Evolutionary conservation across 2,113 vertebrate genomes (phyloP).

Genomic region (Salvelinus namaycush): DNA sequence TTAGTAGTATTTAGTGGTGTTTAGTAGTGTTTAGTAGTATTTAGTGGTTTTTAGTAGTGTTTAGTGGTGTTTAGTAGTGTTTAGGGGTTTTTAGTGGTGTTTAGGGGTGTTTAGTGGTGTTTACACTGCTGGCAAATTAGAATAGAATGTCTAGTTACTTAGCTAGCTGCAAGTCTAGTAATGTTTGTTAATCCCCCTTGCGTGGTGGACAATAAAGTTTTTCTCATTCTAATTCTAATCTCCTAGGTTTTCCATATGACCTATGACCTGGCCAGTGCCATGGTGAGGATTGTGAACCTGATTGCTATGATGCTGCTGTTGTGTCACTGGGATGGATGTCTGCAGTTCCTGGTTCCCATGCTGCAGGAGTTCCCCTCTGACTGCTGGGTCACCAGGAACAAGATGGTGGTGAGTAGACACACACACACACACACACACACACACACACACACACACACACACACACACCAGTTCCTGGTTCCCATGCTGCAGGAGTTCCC

Average conservation of each 20-base stretch:
- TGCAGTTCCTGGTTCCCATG: conserved; percentile 98
- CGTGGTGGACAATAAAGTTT: too few relatives aligned
- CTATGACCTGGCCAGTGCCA: conserved; percentile 95
- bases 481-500: too few relatives aligned
- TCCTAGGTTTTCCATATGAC: conserved; percentile 99
- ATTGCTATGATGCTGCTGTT: conserved; percentile 99
- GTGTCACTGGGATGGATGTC: conserved; percentile 97
- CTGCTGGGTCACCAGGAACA: conserved; percentile 97
- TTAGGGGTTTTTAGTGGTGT: too few relatives aligned
- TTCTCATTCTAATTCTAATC: not conserved
- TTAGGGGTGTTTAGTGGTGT: too few relatives aligned
- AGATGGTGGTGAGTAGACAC: conserved; percentile 90
- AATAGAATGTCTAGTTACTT: conserved; percentile 4
- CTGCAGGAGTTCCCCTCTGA: conserved; percentile 94
- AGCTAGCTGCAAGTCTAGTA: conserved; percentile 16
- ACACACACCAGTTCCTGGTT: too few relatives aligned
- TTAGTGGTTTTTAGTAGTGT: too few relatives aligned
- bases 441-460: too few relatives aligned
- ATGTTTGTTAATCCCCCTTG: conserved; percentile 38
- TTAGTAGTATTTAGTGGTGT: too few relatives aligned
- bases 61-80: too few relatives aligned
- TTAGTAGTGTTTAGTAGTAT: too few relatives aligned
- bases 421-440: too few relatives aligned
- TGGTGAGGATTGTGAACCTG: conserved; percentile 94
- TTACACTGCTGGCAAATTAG: too few relatives aligned